These are phyloP conservation scores for Zootoca vivipara DNA, from an alignment of 2,113 vertebrate species.

Conservation along the genomic window DNA sequence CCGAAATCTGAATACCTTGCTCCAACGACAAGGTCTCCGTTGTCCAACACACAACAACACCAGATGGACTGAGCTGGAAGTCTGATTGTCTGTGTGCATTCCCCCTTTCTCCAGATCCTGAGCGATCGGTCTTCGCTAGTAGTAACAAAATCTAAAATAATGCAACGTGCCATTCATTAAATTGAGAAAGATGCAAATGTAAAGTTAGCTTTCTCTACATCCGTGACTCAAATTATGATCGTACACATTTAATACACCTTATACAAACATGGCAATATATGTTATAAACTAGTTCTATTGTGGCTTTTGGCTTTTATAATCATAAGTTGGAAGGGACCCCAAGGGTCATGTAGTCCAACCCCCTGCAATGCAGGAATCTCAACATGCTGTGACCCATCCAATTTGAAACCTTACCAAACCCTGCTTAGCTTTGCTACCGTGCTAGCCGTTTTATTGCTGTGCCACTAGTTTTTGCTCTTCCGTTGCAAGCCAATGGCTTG, in stretches of 20 bases:
- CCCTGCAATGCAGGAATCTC: no score
- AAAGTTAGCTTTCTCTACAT: background rate
- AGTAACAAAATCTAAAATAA: conserved; percentile 89
- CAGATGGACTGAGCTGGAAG: conserved; percentile 96
- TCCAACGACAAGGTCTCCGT: conserved; percentile 91
- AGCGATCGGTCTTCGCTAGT: conserved; percentile 93
- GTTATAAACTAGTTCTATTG: background rate
- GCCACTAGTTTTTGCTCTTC: background rate
- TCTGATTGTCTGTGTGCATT: conserved; percentile 92
- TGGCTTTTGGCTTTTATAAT: background rate
- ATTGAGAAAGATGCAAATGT: background rate
- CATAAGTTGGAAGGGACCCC: no score
- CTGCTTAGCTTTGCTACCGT: no score
- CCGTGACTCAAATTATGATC: background rate
- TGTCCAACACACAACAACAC: conserved; percentile 94
- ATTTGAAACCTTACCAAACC: no score
- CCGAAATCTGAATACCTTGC: conserved; percentile 84
- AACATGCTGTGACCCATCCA: no score
- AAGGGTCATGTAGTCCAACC: no score
- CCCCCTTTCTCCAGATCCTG: conserved; percentile 90
- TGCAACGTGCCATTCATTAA: background rate
- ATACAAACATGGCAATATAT: no score
- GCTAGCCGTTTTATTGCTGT: no score
- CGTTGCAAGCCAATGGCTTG: background rate
- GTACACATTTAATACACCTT: background rate